These are phyloP conservation scores for Coreoperca whiteheadi DNA, from an alignment of 2,113 vertebrate genomes.

Conservation along the genomic window DNA sequence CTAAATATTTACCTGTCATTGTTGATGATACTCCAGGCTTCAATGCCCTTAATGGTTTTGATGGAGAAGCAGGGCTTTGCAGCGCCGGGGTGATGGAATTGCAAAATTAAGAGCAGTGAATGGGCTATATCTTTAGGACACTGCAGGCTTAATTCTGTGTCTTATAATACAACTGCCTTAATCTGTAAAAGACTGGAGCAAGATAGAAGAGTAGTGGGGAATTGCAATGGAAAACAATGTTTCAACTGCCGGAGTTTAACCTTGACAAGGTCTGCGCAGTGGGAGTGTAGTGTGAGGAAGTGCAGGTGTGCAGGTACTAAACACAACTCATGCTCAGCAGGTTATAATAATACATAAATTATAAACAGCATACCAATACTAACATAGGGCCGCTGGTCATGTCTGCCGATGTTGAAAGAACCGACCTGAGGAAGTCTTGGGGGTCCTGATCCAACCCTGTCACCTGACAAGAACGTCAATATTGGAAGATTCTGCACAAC, in stretches of 20 bases:
- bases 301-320: constrained; percentile 16
- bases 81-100: constrained; percentile 76
- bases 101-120: constrained; percentile 82
- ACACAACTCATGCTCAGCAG: constrained; percentile 4
- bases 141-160: constrained; percentile 77
- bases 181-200: constrained; percentile 76
- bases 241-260: constrained; percentile 74
- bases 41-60: constrained; percentile 81
- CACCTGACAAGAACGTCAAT: neutral
- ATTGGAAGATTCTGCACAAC: neutral
- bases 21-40: constrained; percentile 83
- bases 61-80: constrained; percentile 81
- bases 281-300: constrained; percentile 30
- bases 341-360: constrained; percentile 24
- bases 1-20: constrained; percentile 87
- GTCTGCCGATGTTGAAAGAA: neutral
- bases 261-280: constrained; percentile 69
- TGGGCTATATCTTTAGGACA: constrained; percentile 80
- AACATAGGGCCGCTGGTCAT: neutral
- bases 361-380: neutral
- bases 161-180: constrained; percentile 79
- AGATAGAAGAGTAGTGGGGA: constrained; percentile 72
- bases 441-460: neutral
- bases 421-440: neutral
- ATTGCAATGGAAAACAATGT: constrained; percentile 79